phyloP scores from a whole-genome alignment of 1,140 invertebrate genomes.

The Phocides pigmalion region DNA sequence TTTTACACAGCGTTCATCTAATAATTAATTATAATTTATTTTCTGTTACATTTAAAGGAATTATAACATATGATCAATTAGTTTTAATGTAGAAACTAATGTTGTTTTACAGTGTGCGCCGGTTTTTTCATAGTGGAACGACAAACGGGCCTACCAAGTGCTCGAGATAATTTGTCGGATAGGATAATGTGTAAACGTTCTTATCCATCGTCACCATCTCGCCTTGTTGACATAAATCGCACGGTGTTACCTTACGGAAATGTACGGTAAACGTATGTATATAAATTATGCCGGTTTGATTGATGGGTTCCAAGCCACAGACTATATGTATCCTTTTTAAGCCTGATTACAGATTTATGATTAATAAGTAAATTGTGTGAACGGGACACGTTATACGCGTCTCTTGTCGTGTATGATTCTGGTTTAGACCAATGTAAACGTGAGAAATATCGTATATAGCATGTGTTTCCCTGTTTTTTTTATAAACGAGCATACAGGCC shows the following conservation, averaged over 20 bases:
- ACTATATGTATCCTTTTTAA: neutral
- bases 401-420: neutral
- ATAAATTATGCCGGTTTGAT: conserved; percentile 14
- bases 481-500: no score
- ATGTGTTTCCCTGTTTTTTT: no score
- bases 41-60: no score
- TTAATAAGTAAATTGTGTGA: neutral
- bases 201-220: neutral
- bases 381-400: no score
- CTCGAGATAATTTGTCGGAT: neutral
- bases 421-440: neutral
- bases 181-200: neutral
- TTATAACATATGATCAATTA: no score
- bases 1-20: no score
- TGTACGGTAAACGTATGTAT: neutral
- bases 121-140: no score
- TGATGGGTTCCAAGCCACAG: neutral
- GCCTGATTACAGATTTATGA: neutral
- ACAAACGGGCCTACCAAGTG: no score
- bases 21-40: no score
- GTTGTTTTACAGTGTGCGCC: no score
- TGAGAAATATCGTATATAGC: no score
- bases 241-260: conserved; percentile 10
- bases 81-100: no score
- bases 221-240: conserved; percentile 7